A percentile compares a stretch with the other conserved stretches of the same genome.
Conservation (phyloP, 64 coral and sea anemone genomes). For the Cladopsammia gracilis region DNA sequence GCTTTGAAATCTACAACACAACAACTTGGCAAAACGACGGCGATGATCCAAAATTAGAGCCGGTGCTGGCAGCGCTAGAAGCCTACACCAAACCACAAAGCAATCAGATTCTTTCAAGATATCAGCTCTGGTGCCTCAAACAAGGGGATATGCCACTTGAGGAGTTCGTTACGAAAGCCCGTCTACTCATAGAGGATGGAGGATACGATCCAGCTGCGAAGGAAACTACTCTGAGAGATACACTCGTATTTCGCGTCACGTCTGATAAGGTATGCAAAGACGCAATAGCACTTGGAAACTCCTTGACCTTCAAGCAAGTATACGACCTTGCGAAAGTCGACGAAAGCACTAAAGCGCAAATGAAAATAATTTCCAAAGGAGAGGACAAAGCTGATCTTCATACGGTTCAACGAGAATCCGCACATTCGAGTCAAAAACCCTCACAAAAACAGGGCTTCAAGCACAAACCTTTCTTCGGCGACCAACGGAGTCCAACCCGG, state of each 20-base stretch:
- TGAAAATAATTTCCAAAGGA: slow-evolving; percentile 19
- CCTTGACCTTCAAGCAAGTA: slow-evolving; percentile 63
- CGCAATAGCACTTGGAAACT: slow-evolving; percentile 68
- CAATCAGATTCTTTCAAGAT: slow-evolving; percentile 22
- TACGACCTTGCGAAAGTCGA: slow-evolving; percentile 63
- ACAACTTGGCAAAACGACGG: slow-evolving; percentile 31
- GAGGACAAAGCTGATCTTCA: slow-evolving; percentile 8
- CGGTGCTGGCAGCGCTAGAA: slow-evolving; percentile 37
- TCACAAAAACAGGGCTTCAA: too few species aligned
- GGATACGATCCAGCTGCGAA: slow-evolving; percentile 25
- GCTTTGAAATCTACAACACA: slow-evolving; percentile 71
- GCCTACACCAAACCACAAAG: slow-evolving; percentile 11
- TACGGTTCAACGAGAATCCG: background rate
- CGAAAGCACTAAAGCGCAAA: slow-evolving; percentile 60
- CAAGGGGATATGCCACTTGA: slow-evolving; percentile 13
- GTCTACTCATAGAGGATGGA: slow-evolving; percentile 17
- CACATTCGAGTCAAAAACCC: too few species aligned
- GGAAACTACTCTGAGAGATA: slow-evolving; percentile 58
- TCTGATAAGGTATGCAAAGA: slow-evolving; percentile 74
- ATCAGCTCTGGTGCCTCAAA: slow-evolving; percentile 1
- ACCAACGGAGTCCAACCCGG: background rate
- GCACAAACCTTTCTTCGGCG: too few species aligned
- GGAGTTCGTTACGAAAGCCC: slow-evolving; percentile 43
- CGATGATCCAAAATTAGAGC: slow-evolving; percentile 14
- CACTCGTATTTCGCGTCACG: slow-evolving; percentile 51